Evolutionary conservation across 2,888 invertebrate genomes (phyloP), one percentile per base, ranked within the genome.

Genomic region (Malthinus seriepunctatus): DNA sequence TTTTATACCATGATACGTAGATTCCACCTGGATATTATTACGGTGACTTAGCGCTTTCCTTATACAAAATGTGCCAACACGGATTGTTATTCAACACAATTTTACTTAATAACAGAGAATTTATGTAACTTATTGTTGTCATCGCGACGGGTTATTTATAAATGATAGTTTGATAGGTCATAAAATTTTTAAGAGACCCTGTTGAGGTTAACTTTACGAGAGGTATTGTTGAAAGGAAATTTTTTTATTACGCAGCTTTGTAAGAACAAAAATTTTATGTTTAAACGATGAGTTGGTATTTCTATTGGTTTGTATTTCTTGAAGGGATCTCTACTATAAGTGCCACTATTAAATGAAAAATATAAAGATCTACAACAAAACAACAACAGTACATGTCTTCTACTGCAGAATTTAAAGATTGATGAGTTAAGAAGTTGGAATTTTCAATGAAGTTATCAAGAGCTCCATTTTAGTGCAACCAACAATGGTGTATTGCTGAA

Each of bases 71-170:
- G 44, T 35, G 15, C 49, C 44, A 42, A 56, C 55, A 56, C 32
- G 48, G 15, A 39, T 52, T 44, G 7, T 14, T 46, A 52, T 52
- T 52, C 46, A 49, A 49, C 50, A 45, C 50, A 32, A 39, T 56
- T 50, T 46, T 52, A 12, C 52, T 45, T 47, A 51, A 51, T 23
- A 46, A 47, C 32, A 48, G 33, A 48, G 33, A 52, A 57, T 57
- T 57, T 57, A 57, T 60, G 54, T 55, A 14, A 31, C 38, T 32
- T 32, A 54, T 54, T 60, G 55, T 60, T 49, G 51, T 46, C 47
- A 39, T 38, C 54, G 1, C 55, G 8, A 51, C 51, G 51, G 44
- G 55, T 42, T 15, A 34, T 23, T 49, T 49, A 37, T 50, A 60
- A 59, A 60, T 60, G 33, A 32, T 32, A 35, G 38, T 51, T 55